A percentile compares a stretch with the other conserved stretches of the same genome.
Conservation (phyloP, 1,140 invertebrate genomes). For the Camponotus vicinus region DNA sequence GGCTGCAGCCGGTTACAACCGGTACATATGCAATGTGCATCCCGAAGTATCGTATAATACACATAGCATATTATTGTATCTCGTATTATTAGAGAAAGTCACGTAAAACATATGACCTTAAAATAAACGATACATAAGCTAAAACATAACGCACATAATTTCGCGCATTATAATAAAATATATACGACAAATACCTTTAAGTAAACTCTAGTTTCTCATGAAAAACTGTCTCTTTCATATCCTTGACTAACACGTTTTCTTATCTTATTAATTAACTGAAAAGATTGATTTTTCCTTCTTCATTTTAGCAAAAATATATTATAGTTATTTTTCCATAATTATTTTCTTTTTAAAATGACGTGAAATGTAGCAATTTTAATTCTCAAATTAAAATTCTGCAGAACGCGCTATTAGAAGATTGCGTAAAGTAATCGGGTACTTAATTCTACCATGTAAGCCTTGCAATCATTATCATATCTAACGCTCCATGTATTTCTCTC, state of each 20-base stretch:
- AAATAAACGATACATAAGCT: background rate
- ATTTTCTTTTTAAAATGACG: background rate
- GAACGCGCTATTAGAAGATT: background rate
- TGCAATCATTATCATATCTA: background rate
- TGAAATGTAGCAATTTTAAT: background rate
- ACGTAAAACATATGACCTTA: background rate
- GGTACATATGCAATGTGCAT: constrained; percentile 25
- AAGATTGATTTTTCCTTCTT: background rate
- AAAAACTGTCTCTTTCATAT: background rate
- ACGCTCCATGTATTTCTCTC: background rate
- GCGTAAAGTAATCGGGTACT: background rate
- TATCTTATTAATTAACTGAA: background rate
- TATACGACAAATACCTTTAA: background rate
- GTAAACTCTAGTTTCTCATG: background rate
- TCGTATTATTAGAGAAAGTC: constrained; percentile 3
- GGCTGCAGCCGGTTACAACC: constrained; percentile 27
- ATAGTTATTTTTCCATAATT: no score
- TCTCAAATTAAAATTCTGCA: background rate
- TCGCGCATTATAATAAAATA: background rate
- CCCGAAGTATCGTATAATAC: background rate
- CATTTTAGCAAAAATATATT: background rate
- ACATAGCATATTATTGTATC: background rate
- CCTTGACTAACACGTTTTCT: background rate
- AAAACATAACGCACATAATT: background rate
- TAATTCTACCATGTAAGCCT: background rate